These are phyloP conservation scores for Cyprinodon diabolis DNA, from an alignment of 2,797 vertebrate species.

Conservation along the genomic window DNA sequence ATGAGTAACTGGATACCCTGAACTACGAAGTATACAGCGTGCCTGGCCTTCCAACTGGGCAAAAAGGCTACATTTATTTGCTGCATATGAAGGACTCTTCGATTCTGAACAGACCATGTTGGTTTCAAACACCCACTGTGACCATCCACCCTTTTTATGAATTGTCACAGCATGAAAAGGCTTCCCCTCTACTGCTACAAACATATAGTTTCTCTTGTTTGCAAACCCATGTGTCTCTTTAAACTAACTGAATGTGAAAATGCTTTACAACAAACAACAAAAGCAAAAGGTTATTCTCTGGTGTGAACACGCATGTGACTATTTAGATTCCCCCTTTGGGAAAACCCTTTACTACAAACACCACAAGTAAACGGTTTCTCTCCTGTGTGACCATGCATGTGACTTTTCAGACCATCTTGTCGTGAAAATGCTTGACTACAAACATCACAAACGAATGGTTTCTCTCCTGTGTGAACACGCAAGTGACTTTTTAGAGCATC, in stretches of 20 bases:
- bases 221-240: background rate
- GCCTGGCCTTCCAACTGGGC: too few relatives aligned
- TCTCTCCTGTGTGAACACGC: background rate
- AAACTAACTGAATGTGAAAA: background rate
- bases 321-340: background rate
- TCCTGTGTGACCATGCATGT: slow-evolving; percentile 2
- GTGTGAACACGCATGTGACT: slow-evolving; percentile 2
- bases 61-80: too few relatives aligned
- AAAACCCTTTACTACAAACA: background rate
- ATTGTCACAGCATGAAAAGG: too few relatives aligned
- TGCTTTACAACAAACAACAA: background rate
- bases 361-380: slow-evolving; percentile 1
- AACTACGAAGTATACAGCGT: too few relatives aligned
- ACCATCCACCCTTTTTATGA: too few relatives aligned
- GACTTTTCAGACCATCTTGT: background rate
- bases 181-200: too few relatives aligned
- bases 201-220: background rate
- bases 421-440: background rate
- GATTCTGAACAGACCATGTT: too few relatives aligned
- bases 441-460: background rate
- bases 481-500: slow-evolving; percentile 3
- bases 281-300: too few relatives aligned
- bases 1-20: too few relatives aligned
- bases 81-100: too few relatives aligned
- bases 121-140: too few relatives aligned